These are phyloP conservation scores for Latrodectus hesperus DNA, from an alignment of 2,888 invertebrate genomes.

Conservation along the genomic window DNA sequence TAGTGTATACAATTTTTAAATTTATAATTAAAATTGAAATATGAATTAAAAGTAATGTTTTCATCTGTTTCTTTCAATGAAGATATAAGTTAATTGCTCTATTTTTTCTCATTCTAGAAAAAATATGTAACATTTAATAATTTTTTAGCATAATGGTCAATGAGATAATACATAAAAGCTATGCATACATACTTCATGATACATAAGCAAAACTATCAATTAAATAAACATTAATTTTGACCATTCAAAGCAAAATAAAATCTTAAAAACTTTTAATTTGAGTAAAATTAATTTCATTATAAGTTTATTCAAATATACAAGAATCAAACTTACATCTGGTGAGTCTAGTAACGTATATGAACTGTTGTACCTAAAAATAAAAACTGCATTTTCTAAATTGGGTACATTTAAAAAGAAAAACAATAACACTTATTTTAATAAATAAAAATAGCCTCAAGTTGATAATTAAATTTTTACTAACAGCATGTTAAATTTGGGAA, in stretches of 20 bases:
- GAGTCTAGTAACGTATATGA: constrained; percentile 31
- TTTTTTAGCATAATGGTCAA: too few species aligned
- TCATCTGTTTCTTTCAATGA: too few species aligned
- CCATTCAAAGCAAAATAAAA: background rate
- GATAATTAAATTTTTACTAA: background rate
- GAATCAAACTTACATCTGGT: constrained; percentile 29
- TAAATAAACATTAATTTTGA: background rate
- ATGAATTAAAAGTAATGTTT: too few species aligned
- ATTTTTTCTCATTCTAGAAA: too few species aligned
- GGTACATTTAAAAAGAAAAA: background rate
- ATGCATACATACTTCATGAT: too few species aligned
- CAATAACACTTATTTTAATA: background rate
- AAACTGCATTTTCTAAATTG: background rate
- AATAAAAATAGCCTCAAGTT: too few species aligned
- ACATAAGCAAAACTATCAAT: background rate
- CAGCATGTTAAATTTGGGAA: too few species aligned
- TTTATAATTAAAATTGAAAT: too few species aligned
- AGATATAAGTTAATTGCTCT: too few species aligned
- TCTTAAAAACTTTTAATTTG: background rate
- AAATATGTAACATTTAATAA: too few species aligned
- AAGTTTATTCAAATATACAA: background rate
- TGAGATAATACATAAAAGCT: too few species aligned
- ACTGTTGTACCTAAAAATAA: constrained; percentile 44
- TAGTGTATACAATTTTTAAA: too few species aligned
- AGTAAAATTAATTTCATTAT: background rate